These are phyloP conservation scores for Ditylenchus dipsaci DNA, from an alignment of 1,140 invertebrate genomes.

Conservation along the genomic window DNA sequence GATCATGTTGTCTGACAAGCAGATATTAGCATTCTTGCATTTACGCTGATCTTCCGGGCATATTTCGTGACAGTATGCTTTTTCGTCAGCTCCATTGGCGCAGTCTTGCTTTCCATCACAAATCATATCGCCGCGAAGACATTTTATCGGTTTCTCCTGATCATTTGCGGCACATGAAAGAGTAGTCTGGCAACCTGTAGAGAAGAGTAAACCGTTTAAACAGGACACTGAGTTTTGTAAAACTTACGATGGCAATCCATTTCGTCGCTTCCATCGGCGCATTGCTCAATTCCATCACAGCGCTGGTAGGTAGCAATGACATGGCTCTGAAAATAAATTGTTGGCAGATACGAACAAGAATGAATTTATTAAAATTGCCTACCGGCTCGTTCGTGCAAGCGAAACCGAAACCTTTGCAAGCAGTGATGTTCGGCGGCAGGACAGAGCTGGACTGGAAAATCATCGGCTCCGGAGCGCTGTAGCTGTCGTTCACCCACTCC, in stretches of 20 bases:
- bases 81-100: constrained; percentile 34
- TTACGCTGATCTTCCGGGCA: constrained; percentile 23
- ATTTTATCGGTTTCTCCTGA: constrained; percentile 7
- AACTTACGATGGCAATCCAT: constrained; percentile 29
- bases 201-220: not conserved
- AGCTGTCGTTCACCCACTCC: no score
- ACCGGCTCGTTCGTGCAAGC: constrained; percentile 34
- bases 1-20: constrained; percentile 23
- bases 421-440: constrained; percentile 34
- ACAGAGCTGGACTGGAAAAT: not conserved
- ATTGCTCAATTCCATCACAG: constrained; percentile 37
- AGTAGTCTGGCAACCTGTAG: constrained; percentile 34
- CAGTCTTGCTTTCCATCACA: constrained; percentile 36
- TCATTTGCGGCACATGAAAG: constrained; percentile 22
- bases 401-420: constrained; percentile 37
- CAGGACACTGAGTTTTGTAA: not conserved
- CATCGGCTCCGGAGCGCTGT: not conserved
- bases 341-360: not conserved
- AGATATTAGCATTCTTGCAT: constrained; percentile 23
- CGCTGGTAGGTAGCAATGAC: constrained; percentile 34
- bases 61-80: constrained; percentile 24
- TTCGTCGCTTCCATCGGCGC: constrained; percentile 36
- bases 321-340: constrained; percentile 17
- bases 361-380: constrained; percentile 7
- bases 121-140: constrained; percentile 26